Conservation (phyloP, 2,113 vertebrate species). For the Ailurus styani region DNA sequence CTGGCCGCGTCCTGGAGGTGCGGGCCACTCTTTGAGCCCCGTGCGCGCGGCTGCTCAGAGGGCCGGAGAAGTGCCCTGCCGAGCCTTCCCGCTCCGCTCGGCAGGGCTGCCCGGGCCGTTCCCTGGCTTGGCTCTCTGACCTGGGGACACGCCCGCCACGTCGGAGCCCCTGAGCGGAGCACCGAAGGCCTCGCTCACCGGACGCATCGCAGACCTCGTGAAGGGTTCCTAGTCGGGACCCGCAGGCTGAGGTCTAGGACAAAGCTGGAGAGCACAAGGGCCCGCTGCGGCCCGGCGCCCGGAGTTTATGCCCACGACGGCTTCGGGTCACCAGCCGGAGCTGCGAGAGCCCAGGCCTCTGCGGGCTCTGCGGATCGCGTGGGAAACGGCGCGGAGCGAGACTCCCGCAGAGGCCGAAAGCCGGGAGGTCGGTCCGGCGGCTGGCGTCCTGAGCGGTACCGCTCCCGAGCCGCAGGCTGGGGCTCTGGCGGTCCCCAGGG, state of each 20-base stretch:
- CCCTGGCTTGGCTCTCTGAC: background rate
- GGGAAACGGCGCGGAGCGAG: background rate
- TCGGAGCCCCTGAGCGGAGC: background rate
- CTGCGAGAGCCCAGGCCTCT: background rate
- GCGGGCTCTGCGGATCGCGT: background rate
- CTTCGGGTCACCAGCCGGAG: background rate
- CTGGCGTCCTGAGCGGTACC: rapidly evolving
- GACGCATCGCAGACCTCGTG: rapidly evolving
- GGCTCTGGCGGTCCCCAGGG: rapidly evolving
- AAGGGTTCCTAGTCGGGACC: background rate
- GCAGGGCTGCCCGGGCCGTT: background rate
- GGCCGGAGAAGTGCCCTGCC: background rate
- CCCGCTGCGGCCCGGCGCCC: no score
- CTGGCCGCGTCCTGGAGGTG: rapidly evolving
- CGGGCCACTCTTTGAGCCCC: no score
- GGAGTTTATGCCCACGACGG: rapidly evolving
- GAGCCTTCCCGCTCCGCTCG: background rate
- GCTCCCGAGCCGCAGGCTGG: rapidly evolving
- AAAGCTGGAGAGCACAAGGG: background rate
- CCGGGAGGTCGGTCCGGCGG: rapidly evolving
- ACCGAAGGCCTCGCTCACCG: background rate
- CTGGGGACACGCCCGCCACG: rapidly evolving
- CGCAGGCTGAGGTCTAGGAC: background rate
- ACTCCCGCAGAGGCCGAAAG: background rate
- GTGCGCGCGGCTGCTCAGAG: background rate